A percentile compares a stretch with the other conserved stretches of the same genome.
phyloP scores from a whole-genome alignment of 2,888 invertebrate species.

The Cryptus armator region DNA sequence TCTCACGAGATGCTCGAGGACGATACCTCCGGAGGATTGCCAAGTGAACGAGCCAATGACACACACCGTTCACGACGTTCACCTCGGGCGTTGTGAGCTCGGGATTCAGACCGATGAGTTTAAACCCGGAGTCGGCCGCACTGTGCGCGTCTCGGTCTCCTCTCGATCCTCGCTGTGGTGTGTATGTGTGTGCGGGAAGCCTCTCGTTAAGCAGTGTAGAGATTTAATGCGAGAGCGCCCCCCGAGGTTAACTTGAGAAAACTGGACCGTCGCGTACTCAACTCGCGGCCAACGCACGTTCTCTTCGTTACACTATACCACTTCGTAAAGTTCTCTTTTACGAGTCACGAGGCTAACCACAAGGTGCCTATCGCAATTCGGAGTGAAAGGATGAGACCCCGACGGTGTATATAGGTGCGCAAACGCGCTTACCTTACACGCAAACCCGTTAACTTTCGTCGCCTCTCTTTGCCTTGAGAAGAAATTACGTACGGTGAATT shows the following conservation, averaged over 20 bases:
- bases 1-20: conserved; percentile 28
- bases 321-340: conserved; percentile 40
- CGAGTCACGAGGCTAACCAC: conserved; percentile 43
- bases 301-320: conserved; percentile 21
- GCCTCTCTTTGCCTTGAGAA: conserved; percentile 21
- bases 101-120: conserved; percentile 19
- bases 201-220: conserved; percentile 24
- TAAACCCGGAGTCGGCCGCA: background rate
- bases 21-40: conserved; percentile 17
- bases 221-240: conserved; percentile 48
- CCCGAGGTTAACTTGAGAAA: conserved; percentile 52
- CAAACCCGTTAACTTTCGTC: conserved; percentile 48
- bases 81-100: background rate
- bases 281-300: conserved; percentile 27
- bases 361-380: conserved; percentile 37
- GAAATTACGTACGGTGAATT: conserved; percentile 8
- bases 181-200: conserved; percentile 13
- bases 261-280: conserved; percentile 55
- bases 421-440: background rate
- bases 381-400: conserved; percentile 65
- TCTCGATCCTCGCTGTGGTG: background rate
- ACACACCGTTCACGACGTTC: background rate
- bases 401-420: conserved; percentile 11
- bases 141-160: conserved; percentile 1
- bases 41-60: conserved; percentile 15